phyloP scores from a whole-genome alignment of 2,888 invertebrate genomes.

The Stramonita haemastoma region DNA sequence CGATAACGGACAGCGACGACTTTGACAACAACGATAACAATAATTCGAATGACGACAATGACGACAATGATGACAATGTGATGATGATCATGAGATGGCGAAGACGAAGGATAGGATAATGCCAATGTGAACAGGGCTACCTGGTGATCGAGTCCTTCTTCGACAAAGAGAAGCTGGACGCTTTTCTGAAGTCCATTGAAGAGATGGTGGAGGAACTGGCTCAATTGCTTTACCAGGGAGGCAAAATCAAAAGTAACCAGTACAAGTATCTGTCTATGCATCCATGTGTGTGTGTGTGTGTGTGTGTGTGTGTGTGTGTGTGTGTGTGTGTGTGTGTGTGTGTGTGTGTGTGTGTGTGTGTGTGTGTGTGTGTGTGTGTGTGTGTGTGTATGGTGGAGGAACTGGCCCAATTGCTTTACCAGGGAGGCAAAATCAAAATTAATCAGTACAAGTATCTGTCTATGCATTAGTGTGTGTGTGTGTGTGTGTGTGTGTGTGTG shows the following conservation, averaged over 20 bases:
- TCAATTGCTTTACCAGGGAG: slow-evolving; percentile 65
- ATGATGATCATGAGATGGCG: too few relatives aligned
- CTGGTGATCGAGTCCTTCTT: slow-evolving; percentile 70
- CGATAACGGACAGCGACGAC: too few relatives aligned
- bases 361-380: neutral
- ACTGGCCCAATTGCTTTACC: slow-evolving; percentile 66
- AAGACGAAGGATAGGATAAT: too few relatives aligned
- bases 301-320: neutral
- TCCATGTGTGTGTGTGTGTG: slow-evolving; percentile 15
- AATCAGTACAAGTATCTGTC: slow-evolving; percentile 26
- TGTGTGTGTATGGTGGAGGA: slow-evolving; percentile 60
- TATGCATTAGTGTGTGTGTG: slow-evolving; percentile 10
- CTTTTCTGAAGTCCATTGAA: slow-evolving; percentile 61
- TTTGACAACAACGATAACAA: too few relatives aligned
- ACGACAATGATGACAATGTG: too few relatives aligned
- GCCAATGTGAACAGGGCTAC: slow-evolving; percentile 67
- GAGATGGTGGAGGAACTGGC: slow-evolving; percentile 69
- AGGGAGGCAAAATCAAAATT: slow-evolving; percentile 71
- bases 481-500: slow-evolving; percentile 32
- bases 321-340: neutral
- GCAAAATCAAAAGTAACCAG: slow-evolving; percentile 69
- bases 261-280: neutral
- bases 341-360: neutral
- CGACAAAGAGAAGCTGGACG: slow-evolving; percentile 63
- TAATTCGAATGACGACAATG: too few relatives aligned